Evolutionary conservation across 2,888 invertebrate species (phyloP).

Genomic region (Beris chalybata): DNA sequence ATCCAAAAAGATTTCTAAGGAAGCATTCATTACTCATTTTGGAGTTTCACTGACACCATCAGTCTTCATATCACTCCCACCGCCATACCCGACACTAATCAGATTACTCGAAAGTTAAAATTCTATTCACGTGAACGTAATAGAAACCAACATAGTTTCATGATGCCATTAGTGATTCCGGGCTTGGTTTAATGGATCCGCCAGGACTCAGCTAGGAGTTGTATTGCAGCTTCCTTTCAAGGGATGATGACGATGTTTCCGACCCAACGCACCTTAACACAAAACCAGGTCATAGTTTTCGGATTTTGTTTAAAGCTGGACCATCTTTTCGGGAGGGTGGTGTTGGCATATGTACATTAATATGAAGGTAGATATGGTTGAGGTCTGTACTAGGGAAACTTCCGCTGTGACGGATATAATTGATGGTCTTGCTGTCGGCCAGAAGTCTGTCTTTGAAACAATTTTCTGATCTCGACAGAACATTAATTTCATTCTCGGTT

Average conservation of each 20-base stretch:
- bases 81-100: slow-evolving; percentile 11
- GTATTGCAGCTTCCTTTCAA: no score
- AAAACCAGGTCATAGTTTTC: no score
- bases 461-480: slow-evolving; percentile 11
- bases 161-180: slow-evolving; percentile 30
- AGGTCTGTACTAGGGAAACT: background rate
- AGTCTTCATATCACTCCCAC: slow-evolving; percentile 18
- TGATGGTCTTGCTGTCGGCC: slow-evolving; percentile 9
- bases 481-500: slow-evolving; percentile 12
- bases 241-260: no score
- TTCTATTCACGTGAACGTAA: slow-evolving; percentile 28
- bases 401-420: slow-evolving; percentile 18
- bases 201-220: no score
- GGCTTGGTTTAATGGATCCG: slow-evolving; percentile 1
- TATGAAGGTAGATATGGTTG: no score
- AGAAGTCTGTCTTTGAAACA: slow-evolving; percentile 9
- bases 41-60: slow-evolving; percentile 27
- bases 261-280: no score
- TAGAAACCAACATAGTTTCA: slow-evolving; percentile 28
- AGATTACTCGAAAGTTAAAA: slow-evolving; percentile 29
- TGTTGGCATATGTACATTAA: no score
- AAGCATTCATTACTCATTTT: slow-evolving; percentile 26
- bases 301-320: no score
- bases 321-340: no score
- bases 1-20: slow-evolving; percentile 6